Evolutionary conservation across 2,113 vertebrate species (phyloP).

Genomic region (Typhlomys cinereus): DNA sequence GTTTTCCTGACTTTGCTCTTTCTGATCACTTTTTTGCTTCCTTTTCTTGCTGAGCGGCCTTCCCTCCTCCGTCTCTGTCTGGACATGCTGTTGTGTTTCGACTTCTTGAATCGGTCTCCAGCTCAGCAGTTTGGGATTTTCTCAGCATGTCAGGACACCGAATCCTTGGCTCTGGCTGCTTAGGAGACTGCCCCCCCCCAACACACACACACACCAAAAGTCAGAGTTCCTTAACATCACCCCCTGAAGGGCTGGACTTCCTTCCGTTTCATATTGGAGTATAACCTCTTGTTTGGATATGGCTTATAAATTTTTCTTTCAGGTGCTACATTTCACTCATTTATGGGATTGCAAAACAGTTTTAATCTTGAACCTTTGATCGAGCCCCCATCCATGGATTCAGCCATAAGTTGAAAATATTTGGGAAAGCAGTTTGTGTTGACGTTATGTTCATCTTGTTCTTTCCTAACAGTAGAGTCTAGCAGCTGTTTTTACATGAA

Average conservation of each 20-base stretch:
- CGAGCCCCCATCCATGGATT: not conserved
- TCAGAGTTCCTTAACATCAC: no score
- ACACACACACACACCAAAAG: no score
- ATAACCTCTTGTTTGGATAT: no score
- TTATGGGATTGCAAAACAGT: not conserved
- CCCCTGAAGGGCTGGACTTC: no score
- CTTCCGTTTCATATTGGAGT: no score
- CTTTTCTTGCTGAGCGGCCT: no score
- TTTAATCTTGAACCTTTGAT: slow-evolving; percentile 25
- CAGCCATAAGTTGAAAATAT: not conserved
- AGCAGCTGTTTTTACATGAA: not conserved
- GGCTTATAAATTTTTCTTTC: not conserved
- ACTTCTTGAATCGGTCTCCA: not conserved
- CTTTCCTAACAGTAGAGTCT: not conserved
- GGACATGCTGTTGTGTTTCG: no score
- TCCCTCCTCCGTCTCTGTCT: no score
- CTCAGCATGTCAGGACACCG: accelerated
- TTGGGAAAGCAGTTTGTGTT: not conserved
- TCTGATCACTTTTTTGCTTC: not conserved
- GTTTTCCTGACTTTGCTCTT: not conserved
- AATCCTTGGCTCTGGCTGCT: not conserved
- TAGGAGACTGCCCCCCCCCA: not conserved
- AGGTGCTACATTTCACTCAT: not conserved
- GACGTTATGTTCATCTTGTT: not conserved
- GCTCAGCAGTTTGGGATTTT: no score